Evolutionary conservation across 2,888 invertebrate species (phyloP).

Genomic region (Eremobia ochroleuca): DNA sequence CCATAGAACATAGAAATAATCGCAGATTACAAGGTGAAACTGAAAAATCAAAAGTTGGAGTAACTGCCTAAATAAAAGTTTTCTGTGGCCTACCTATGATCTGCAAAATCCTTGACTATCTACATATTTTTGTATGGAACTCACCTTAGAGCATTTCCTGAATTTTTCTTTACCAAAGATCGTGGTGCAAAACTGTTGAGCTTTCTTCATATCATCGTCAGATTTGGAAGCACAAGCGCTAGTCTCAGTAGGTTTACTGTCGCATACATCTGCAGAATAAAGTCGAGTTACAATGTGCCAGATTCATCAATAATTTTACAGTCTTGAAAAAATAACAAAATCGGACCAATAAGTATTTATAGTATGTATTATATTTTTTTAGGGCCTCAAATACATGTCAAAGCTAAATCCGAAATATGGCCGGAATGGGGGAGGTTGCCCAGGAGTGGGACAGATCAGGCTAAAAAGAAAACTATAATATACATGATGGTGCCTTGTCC

Average conservation of each 20-base stretch:
- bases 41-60: neutral
- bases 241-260: slow-evolving; percentile 87
- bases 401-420: no score
- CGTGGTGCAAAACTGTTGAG: slow-evolving; percentile 92
- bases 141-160: slow-evolving; percentile 90
- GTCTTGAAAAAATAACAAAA: no score
- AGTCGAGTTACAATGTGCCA: neutral
- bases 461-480: no score
- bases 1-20: neutral
- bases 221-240: slow-evolving; percentile 86
- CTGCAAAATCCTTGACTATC: neutral
- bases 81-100: neutral
- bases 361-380: no score
- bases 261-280: slow-evolving; percentile 89
- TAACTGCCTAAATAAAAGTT: neutral
- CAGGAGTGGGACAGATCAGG: no score
- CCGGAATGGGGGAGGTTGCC: no score
- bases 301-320: neutral
- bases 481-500: no score
- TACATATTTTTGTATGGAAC: neutral
- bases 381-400: no score
- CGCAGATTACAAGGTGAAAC: neutral
- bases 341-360: no score
- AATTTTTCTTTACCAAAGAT: slow-evolving; percentile 93
- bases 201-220: slow-evolving; percentile 82